phyloP scores from a whole-genome alignment of 2,113 vertebrate species.

The Aplodontia rufa region DNA sequence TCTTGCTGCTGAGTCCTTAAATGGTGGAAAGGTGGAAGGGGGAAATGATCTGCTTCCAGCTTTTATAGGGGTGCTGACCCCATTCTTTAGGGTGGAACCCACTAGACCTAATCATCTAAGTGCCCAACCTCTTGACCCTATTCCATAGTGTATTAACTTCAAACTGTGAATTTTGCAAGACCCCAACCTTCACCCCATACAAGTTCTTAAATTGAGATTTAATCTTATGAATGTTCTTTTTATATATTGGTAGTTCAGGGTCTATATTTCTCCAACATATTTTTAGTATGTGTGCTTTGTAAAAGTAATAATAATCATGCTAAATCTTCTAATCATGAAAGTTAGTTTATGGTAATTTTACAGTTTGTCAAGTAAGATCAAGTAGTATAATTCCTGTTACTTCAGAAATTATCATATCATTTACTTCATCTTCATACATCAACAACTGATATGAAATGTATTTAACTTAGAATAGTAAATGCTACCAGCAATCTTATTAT shows the following conservation, averaged over 20 bases:
- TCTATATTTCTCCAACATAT: background rate
- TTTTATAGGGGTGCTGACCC: background rate
- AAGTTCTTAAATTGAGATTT: background rate
- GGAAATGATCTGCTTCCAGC: background rate
- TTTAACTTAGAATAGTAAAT: background rate
- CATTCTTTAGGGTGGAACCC: background rate
- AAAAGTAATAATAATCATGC: background rate
- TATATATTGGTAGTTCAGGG: background rate
- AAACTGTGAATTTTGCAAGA: background rate
- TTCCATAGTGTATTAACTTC: background rate
- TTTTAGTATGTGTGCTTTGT: background rate
- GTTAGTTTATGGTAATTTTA: background rate
- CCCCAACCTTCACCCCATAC: background rate
- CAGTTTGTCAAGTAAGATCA: background rate
- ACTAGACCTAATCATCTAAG: background rate
- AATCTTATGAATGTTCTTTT: background rate
- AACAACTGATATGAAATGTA: background rate
- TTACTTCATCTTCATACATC: background rate
- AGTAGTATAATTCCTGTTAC: background rate
- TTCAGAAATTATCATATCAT: background rate
- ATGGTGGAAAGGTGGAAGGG: too few relatives aligned
- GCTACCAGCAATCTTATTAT: background rate
- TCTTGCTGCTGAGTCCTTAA: background rate
- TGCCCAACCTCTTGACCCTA: background rate
- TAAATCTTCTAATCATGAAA: background rate